Conservation (phyloP, 2,113 vertebrate genomes). For the Sinocyclocheilus anophthalmus region DNA sequence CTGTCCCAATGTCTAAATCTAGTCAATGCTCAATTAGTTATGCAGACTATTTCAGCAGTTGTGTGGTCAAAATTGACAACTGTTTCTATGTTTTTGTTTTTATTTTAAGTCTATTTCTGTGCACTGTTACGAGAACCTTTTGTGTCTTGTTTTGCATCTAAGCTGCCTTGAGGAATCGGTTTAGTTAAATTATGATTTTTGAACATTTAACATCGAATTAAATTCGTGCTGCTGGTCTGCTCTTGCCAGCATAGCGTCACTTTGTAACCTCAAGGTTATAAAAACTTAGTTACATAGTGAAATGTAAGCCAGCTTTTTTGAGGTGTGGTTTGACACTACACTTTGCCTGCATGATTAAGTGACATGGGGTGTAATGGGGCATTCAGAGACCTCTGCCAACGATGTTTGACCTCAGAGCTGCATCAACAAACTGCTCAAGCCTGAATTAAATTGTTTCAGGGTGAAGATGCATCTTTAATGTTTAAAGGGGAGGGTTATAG, state of each 20-base stretch:
- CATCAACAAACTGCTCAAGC: conserved; percentile 36
- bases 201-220: conserved; percentile 54
- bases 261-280: not conserved
- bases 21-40: not conserved
- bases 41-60: not conserved
- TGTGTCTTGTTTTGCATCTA: not conserved
- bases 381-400: not conserved
- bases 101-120: not conserved
- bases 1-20: no score
- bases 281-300: not conserved
- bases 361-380: not conserved
- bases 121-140: not conserved
- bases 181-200: not conserved
- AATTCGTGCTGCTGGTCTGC: conserved; percentile 52
- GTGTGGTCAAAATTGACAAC: not conserved
- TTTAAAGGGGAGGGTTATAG: not conserved
- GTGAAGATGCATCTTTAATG: conserved; percentile 55
- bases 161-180: not conserved
- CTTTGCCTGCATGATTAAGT: not conserved
- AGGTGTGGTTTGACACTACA: not conserved
- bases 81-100: no score
- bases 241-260: not conserved
- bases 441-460: conserved; percentile 59
- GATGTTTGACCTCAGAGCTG: not conserved
- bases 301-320: not conserved